These are phyloP conservation scores for Amphimedon queenslandica DNA, from an alignment of 37 sponge, comb jelly and placozoan genomes.

Conservation along the genomic window DNA sequence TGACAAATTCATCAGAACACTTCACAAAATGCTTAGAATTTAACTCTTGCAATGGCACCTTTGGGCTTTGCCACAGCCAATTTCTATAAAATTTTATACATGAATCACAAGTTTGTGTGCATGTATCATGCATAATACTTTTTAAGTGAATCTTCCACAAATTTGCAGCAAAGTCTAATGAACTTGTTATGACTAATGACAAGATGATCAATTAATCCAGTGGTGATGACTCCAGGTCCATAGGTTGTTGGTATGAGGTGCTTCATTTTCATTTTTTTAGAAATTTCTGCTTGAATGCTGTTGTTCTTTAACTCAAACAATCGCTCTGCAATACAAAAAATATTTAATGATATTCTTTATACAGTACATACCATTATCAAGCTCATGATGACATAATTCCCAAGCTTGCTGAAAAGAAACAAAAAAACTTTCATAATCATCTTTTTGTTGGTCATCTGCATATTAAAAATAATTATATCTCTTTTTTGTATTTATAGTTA, in stretches of 20 bases:
- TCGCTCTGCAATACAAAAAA: not conserved
- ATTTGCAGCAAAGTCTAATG: slow-evolving; percentile 29
- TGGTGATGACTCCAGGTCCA: slow-evolving; percentile 49
- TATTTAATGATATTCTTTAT: not conserved
- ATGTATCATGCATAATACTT: too few species aligned
- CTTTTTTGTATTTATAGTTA: too few species aligned
- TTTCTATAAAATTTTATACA: too few species aligned
- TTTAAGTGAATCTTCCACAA: not conserved
- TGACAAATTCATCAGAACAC: too few species aligned
- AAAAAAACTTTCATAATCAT: not conserved
- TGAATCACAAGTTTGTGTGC: too few species aligned
- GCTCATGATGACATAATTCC: not conserved
- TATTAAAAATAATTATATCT: not conserved
- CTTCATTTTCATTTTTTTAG: slow-evolving; percentile 25
- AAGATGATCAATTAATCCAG: slow-evolving; percentile 58
- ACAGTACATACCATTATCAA: not conserved
- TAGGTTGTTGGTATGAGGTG: slow-evolving; percentile 61
- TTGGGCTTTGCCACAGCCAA: too few species aligned
- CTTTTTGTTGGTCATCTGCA: not conserved
- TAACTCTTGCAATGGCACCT: too few species aligned
- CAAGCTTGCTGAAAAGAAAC: not conserved
- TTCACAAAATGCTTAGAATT: too few species aligned
- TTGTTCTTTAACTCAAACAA: not conserved
- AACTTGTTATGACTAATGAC: slow-evolving; percentile 52
- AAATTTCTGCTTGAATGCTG: not conserved